phyloP scores from a whole-genome alignment of 2,113 vertebrate genomes.

The Heterochromis multidens region DNA sequence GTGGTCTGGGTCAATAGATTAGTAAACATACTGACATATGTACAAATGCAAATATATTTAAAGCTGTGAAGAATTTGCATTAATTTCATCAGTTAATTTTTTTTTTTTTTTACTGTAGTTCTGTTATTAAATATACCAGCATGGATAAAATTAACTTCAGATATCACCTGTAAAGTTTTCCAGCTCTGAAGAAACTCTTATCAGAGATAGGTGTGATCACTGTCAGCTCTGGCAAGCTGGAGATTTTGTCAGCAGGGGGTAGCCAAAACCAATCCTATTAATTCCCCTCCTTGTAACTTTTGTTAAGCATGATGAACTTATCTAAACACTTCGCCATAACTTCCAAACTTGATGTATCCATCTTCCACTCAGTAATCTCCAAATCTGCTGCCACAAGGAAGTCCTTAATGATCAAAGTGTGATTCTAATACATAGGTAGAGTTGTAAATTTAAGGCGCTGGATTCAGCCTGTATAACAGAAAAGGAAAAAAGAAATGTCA shows the following conservation, averaged over 20 bases:
- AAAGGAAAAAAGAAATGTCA: not conserved
- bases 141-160: no score
- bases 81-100: rapidly evolving
- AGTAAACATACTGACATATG: rapidly evolving
- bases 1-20: not conserved
- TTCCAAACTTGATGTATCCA: not conserved
- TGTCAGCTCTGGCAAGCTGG: slow-evolving; percentile 13
- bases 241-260: slow-evolving; percentile 55
- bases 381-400: not conserved
- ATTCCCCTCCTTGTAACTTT: not conserved
- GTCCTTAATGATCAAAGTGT: not conserved
- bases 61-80: rapidly evolving
- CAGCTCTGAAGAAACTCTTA: not conserved
- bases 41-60: not conserved
- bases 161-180: not conserved
- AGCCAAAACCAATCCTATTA: slow-evolving; percentile 40
- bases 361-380: not conserved
- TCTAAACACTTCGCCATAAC: not conserved
- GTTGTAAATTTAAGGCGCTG: not conserved
- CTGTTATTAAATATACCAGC: no score
- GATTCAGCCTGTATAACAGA: not conserved
- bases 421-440: not conserved
- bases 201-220: not conserved
- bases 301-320: slow-evolving; percentile 45
- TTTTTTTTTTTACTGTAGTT: no score